phyloP scores from a whole-genome alignment of 2,797 vertebrate species.

The Clarias fuscus region DNA sequence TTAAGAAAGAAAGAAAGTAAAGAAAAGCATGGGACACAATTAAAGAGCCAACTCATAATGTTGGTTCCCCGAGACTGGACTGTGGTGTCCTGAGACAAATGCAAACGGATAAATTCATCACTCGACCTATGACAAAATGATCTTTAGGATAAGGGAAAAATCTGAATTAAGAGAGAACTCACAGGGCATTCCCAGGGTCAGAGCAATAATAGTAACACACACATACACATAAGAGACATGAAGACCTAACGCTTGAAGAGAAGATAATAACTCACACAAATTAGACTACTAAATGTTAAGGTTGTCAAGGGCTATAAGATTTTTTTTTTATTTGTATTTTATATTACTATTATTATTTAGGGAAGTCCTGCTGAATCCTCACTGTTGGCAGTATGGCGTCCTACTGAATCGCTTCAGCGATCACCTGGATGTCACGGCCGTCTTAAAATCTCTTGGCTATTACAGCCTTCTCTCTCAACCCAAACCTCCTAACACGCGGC shows the following conservation, averaged over 20 bases:
- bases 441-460: constrained; percentile 77
- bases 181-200: neutral
- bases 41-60: too few species aligned
- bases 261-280: neutral
- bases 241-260: neutral
- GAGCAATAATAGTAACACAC: neutral
- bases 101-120: neutral
- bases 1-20: too few species aligned
- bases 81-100: too few species aligned
- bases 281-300: neutral
- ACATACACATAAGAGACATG: neutral
- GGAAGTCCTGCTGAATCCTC: constrained; percentile 77
- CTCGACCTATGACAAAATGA: neutral
- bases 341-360: constrained; percentile 69
- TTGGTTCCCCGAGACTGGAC: neutral
- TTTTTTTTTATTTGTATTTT: neutral
- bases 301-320: neutral
- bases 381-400: constrained; percentile 86
- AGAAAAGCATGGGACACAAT: too few species aligned
- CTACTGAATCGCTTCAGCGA: constrained; percentile 87
- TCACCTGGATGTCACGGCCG: constrained; percentile 69
- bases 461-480: constrained; percentile 67
- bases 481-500: constrained; percentile 27
- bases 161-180: neutral
- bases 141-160: neutral